Base-by-base conservation (phyloP, 2,888 invertebrate species). In the Drosophila neoperkinsi region DNA sequence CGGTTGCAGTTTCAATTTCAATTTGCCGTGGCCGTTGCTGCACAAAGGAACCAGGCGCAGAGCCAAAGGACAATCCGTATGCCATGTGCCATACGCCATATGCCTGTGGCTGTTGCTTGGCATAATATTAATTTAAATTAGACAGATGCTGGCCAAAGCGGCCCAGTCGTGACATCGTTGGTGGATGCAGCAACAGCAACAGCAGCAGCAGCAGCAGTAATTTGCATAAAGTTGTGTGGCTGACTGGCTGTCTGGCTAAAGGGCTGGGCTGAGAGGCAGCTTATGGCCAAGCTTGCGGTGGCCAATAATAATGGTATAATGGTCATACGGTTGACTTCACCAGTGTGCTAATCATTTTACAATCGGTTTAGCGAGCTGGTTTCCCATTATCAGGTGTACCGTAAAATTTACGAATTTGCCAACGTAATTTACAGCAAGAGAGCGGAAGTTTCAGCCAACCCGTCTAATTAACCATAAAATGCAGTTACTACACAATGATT, bases 1-100 rank as follows among this genome's bases (percentile, higher is more conserved):
- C 87, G 87, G 90, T 89, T 90, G 89, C 88, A 90, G 86, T 89
- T 87, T 86, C 89, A 88, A 86, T 90, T 86, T 90, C 90, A 86
- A 90, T 90, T 90, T 86, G 73, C 78, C 73, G 53, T 73, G 66
- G 34, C 60, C 70, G 31, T 50, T 41, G 16, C 28, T 11, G 71
- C 56, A 68, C 68, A 70, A 68, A 50, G 68, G 34, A 57, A 2
- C 38, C 50, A 33, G 49, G 33, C 69, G 57, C 21, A n/a, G 66
- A 30, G 52, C 72, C 49, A 67, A 66, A 71, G 68, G 73, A 72
- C 82, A 79, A 69, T 63, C 51, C 80, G 66, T 63, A 55, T 58
- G 68, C 55, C 80, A 57, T 64, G 33, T 66, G 49, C 67, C 61
- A 50, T 36, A 30, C 43, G 21, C 60, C 41, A 30, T 36, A 58